Evolutionary conservation across 1,140 invertebrate species (phyloP).

Genomic region (Bombus impatiens): DNA sequence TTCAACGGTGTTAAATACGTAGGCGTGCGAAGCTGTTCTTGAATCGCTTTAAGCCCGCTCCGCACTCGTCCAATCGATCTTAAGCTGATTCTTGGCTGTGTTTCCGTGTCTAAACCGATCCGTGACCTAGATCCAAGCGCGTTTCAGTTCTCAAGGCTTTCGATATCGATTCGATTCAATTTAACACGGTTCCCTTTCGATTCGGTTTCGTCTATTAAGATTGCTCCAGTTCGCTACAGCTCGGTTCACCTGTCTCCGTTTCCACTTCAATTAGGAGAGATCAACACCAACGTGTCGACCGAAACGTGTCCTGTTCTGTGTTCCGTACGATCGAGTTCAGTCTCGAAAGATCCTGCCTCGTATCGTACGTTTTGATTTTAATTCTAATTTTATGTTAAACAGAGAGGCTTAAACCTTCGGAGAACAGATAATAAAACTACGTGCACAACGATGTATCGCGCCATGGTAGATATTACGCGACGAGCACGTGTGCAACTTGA

Average conservation of each 20-base stretch:
- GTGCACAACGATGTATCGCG: too few species aligned
- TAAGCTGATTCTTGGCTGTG: neutral
- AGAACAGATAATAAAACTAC: too few species aligned
- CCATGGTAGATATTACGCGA: neutral
- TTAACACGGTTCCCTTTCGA: neutral
- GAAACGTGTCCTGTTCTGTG: neutral
- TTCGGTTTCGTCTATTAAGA: slow-evolving; percentile 5
- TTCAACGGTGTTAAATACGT: slow-evolving; percentile 23
- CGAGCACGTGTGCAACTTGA: neutral
- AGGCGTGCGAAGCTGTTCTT: neutral
- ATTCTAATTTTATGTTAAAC: neutral
- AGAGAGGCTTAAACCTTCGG: neutral
- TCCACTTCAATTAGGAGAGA: neutral
- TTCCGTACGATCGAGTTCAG: too few species aligned
- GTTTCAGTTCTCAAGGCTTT: slow-evolving; percentile 7
- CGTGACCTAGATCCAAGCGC: neutral
- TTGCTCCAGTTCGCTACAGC: neutral
- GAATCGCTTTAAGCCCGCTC: slow-evolving; percentile 14
- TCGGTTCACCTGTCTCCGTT: neutral
- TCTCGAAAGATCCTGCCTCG: too few species aligned
- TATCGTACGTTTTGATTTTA: neutral
- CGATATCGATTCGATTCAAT: neutral
- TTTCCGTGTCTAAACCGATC: slow-evolving; percentile 1
- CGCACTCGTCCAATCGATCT: neutral
- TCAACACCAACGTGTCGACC: neutral